Conservation (phyloP, 1,140 invertebrate genomes). For the Brachionus manjavacas region DNA sequence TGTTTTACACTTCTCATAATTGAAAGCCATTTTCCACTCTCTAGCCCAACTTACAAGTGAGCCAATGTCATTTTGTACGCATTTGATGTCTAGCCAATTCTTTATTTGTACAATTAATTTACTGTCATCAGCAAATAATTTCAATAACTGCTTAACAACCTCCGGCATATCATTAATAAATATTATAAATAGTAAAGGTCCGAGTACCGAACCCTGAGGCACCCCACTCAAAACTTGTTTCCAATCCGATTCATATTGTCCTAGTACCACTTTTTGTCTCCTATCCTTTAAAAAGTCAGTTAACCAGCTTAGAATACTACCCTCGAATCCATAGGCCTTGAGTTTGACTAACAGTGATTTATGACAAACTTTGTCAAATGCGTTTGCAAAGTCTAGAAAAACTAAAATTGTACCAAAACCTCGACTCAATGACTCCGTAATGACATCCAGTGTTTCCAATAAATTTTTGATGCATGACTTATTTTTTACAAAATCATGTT, state of each 20-base stretch:
- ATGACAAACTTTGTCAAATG: conserved; percentile 10
- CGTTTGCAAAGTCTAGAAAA: background rate
- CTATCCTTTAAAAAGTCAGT: background rate
- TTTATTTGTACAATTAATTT: background rate
- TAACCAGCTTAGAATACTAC: background rate
- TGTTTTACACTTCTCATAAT: background rate
- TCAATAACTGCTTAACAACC: background rate
- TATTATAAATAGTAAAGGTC: background rate
- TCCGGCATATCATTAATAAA: background rate
- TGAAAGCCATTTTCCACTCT: background rate
- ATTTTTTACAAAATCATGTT: too few relatives aligned
- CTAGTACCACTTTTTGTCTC: background rate
- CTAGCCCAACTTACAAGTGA: background rate
- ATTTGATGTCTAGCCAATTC: background rate
- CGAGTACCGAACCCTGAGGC: background rate
- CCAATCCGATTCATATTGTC: background rate
- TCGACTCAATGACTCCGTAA: too few relatives aligned
- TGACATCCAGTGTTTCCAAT: too few relatives aligned
- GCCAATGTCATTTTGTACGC: background rate
- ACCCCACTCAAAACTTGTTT: background rate
- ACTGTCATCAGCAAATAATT: conserved; percentile 9
- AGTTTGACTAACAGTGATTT: background rate
- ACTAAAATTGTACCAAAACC: too few relatives aligned
- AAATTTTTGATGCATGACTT: too few relatives aligned
- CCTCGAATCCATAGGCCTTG: background rate